Evolutionary conservation across 1,140 invertebrate genomes (phyloP).

Genomic region (Lordiphosa clarofinis): DNA sequence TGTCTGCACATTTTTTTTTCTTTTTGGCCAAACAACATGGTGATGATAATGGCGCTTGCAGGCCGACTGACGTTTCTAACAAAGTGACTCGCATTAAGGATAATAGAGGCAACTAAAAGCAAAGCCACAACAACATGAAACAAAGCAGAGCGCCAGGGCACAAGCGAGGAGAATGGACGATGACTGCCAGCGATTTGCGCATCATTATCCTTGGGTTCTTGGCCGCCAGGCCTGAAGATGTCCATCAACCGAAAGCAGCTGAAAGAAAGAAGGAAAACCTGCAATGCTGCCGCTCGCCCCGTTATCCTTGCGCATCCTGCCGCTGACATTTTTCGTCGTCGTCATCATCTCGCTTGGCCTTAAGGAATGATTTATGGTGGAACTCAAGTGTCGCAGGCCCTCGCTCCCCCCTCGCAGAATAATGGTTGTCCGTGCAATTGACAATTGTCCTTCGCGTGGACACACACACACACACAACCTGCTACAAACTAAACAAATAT

Average conservation of each 20-base stretch:
- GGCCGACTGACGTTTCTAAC: conserved; percentile 75
- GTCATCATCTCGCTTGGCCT: conserved; percentile 53
- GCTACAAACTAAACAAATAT: conserved; percentile 58
- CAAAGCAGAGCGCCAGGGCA: conserved; percentile 54
- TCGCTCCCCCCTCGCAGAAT: conserved; percentile 8
- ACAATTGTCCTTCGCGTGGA: conserved; percentile 55
- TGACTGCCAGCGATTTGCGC: conserved; percentile 69
- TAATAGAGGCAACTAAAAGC: conserved; percentile 76
- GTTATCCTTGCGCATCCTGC: conserved; percentile 57
- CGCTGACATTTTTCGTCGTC: conserved; percentile 53
- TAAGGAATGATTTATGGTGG: conserved; percentile 60
- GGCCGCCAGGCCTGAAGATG: conserved; percentile 56
- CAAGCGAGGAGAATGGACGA: conserved; percentile 37
- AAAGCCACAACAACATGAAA: conserved; percentile 62
- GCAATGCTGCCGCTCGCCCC: conserved; percentile 38
- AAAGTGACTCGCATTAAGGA: conserved; percentile 78
- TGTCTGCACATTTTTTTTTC: conserved; percentile 69
- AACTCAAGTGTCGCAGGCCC: conserved; percentile 40
- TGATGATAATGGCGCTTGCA: conserved; percentile 76
- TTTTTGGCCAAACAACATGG: conserved; percentile 37
- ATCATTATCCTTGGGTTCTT: conserved; percentile 63
- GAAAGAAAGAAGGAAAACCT: conserved; percentile 43
- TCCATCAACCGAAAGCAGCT: conserved; percentile 48
- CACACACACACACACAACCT: not conserved
- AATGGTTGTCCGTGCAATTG: conserved; percentile 56